phyloP scores from a whole-genome alignment of 2,797 vertebrate species.

The Pelochelys cantorii region DNA sequence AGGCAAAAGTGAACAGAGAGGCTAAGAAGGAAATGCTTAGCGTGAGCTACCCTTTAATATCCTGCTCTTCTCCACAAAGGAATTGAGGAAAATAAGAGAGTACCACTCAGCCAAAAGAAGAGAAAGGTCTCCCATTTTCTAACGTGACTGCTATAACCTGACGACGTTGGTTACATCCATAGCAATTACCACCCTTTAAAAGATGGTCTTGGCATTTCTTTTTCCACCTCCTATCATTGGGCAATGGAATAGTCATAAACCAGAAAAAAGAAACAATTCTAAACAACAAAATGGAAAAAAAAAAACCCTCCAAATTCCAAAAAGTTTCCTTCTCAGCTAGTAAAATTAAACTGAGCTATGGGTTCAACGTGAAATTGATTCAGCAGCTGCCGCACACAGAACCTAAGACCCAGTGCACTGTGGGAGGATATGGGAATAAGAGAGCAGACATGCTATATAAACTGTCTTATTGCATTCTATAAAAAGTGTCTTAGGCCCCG shows the following conservation, averaged over 20 bases:
- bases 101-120: conserved; percentile 60
- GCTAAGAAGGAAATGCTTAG: conserved; percentile 59
- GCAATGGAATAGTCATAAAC: conserved; percentile 72
- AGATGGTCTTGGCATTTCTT: conserved; percentile 61
- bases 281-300: conserved; percentile 2
- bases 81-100: conserved; percentile 60
- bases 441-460: too few relatives aligned
- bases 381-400: background rate
- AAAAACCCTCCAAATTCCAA: conserved; percentile 60
- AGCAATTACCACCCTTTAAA: conserved; percentile 62
- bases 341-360: conserved; percentile 48
- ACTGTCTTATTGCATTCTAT: background rate
- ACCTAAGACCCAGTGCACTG: background rate
- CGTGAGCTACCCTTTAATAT: conserved; percentile 60
- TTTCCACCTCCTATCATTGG: conserved; percentile 70
- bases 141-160: conserved; percentile 48
- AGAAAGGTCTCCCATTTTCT: conserved; percentile 25
- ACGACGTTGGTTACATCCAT: conserved; percentile 49
- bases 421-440: background rate
- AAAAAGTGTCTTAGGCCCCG: background rate
- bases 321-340: conserved; percentile 61
- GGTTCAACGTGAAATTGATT: conserved; percentile 39
- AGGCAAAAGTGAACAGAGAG: conserved; percentile 44
- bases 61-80: conserved; percentile 49
- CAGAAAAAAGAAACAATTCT: conserved; percentile 62